Evolutionary conservation across 2,797 vertebrate species (phyloP), one percentile per base, ranked within the genome.

Genomic region (Peromyscus melanophrys): DNA sequence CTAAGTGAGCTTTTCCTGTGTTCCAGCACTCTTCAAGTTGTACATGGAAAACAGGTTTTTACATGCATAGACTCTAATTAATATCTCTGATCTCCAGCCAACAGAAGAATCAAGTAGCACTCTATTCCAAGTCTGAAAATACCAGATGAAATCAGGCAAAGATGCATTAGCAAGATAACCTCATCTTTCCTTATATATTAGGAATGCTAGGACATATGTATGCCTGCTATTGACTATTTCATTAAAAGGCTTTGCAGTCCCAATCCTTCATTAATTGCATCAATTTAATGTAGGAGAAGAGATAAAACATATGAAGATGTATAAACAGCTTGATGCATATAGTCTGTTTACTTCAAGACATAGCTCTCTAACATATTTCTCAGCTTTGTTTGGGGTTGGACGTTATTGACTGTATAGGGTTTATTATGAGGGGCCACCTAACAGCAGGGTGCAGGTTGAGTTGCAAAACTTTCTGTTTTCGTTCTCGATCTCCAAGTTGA

Each of bases 231-330:
- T 92, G 76, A 87, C 75, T 89, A 76, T 92, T 89, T 84, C 71
- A 93, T 73, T 25, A 78, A 93, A 97, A 96, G 0, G 1, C 13
- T 95, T 85, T 90, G 7, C 63, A 27, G 61, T 55, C 55, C 23
- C 90, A 96, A 73, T 81, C 12, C n/a, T 93, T 85, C 21, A n/a
- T 75, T 97, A 88, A 95, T 52, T 81, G 65, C 71, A 85, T 88
- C n/a, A 67, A 37, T 90, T 96, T 82, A 77, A 52, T 86, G 77
- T 92, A 57, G 77, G 71, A 73, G 37, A 92, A 75, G n/a, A 88
- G 89, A 92, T 88, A 95, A 52, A 97, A 76, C 80, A 40, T 29
- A 63, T 65, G 87, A 52, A 80, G 0, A 16, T 85, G 46, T 40
- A 61, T 82, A 96, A 93, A 61, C 83, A 96, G 73, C 31, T 93